phyloP scores from a whole-genome alignment of 1,140 invertebrate species.

The Aleiodes sp. region DNA sequence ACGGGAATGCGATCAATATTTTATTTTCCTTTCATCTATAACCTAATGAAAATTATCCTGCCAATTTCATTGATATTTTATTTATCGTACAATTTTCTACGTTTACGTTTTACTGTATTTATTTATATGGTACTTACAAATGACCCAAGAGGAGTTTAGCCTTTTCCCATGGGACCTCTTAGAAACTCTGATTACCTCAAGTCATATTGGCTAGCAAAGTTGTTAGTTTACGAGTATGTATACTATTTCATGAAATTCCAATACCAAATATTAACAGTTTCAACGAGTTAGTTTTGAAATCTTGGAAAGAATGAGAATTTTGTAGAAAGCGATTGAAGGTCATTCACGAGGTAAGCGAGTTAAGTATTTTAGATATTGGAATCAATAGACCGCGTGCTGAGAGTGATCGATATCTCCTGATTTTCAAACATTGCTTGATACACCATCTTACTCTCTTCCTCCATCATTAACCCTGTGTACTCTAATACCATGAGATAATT shows the following conservation, averaged over 20 bases:
- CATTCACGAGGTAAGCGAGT: not conserved
- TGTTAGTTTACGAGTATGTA: not conserved
- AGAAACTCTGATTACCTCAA: not conserved
- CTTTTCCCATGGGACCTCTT: conserved; percentile 6
- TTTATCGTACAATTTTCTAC: not conserved
- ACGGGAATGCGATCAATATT: not conserved
- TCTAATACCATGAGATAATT: not conserved
- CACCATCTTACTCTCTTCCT: not conserved
- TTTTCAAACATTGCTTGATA: not conserved
- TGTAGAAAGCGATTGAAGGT: conserved; percentile 13
- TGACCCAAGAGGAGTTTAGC: not conserved
- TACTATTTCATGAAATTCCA: not conserved
- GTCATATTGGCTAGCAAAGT: not conserved
- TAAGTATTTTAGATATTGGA: not conserved
- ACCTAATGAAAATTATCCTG: not conserved
- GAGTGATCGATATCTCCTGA: conserved; percentile 43
- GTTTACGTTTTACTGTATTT: not conserved
- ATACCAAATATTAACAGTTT: not conserved
- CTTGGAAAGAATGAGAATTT: not conserved
- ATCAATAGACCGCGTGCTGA: conserved; percentile 42
- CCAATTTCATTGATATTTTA: conserved; percentile 4
- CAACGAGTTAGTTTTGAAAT: not conserved
- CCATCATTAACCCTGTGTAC: not conserved
- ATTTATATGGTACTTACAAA: not conserved
- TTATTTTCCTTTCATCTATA: not conserved